Evolutionary conservation across 1,140 invertebrate species (phyloP).

Genomic region (Oryctes rhinoceros): DNA sequence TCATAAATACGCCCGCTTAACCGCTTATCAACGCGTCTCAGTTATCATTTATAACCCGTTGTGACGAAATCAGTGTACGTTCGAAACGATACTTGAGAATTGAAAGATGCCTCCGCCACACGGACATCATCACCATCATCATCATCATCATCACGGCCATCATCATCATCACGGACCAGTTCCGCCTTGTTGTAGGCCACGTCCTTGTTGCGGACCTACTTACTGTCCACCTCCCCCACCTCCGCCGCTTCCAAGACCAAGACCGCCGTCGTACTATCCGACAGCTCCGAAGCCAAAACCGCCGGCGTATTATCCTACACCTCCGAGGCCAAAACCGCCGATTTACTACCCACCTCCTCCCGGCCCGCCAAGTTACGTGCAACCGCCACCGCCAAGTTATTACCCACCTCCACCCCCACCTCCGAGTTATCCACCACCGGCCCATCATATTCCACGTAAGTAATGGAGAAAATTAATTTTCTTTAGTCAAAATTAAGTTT

Average conservation of each 20-base stretch:
- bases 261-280: not conserved
- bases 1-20: not conserved
- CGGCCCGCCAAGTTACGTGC: not conserved
- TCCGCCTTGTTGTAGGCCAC: not conserved
- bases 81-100: not conserved
- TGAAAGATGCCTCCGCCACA: not conserved
- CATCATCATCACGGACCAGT: not conserved
- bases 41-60: not conserved
- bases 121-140: not conserved
- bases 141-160: not conserved
- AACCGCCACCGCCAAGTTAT: not conserved
- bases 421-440: not conserved
- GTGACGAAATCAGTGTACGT: too few relatives aligned
- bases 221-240: not conserved
- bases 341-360: not conserved
- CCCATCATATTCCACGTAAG: not conserved
- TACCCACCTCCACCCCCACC: not conserved
- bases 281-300: not conserved
- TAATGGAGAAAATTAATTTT: not conserved
- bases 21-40: not conserved
- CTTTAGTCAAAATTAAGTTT: not conserved
- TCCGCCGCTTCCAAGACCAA: not conserved
- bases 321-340: not conserved
- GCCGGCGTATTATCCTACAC: not conserved
- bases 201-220: not conserved